Evolutionary conservation across 2,888 invertebrate species (phyloP), one percentile per base, ranked within the genome.

Genomic region (Andrena fulva): DNA sequence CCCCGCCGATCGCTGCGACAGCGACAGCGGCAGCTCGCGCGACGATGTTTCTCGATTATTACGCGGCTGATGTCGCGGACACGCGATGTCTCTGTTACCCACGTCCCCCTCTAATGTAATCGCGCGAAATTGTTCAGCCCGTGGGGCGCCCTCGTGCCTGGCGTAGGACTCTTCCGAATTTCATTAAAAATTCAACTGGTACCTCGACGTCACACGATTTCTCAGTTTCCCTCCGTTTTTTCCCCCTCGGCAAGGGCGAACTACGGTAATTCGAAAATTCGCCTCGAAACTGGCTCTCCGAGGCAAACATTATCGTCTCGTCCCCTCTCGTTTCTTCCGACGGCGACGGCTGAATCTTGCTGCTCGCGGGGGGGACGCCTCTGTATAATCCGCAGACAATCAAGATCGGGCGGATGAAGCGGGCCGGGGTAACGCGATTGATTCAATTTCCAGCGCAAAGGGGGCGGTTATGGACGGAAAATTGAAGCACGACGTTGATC

Each of bases 361-460:
- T 10, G 59, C 31, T 67, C 69, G 33, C 59, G 31, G 52, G 33
- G 29, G 29, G 59, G 56, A 70, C 24, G 74, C 50, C 29, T 35
- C 72, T 63, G 71, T 56, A 80, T 80, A 80, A 82, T 82, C 82
- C 82, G 70, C 67, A 70, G 80, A 80, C 74, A 82, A 82, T 82
- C 80, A 80, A 75, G 80, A 75, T 82, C 70, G 70, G 70, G 67
- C 48, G 69, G 66, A 56, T 29, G 70, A 70, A 67, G 59, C 69
- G 74, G 27, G 80, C n/a, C 67, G 33, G 69, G 68, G 73, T 69
- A 70, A 68, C 80, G 69, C 74, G 81, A 81, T 81, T 80, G 76
- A 81, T 82, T 82, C 81, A 80, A 82, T 82, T 82, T 82, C 59
- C 59, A 75, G 62, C 71, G 74, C 67, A 42, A 81, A 64, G 66